Percentiles rank a stretch among this genome's conserved stretches.
Conservation (phyloP, 2,113 vertebrate species). For the Toxostoma redivivum region DNA sequence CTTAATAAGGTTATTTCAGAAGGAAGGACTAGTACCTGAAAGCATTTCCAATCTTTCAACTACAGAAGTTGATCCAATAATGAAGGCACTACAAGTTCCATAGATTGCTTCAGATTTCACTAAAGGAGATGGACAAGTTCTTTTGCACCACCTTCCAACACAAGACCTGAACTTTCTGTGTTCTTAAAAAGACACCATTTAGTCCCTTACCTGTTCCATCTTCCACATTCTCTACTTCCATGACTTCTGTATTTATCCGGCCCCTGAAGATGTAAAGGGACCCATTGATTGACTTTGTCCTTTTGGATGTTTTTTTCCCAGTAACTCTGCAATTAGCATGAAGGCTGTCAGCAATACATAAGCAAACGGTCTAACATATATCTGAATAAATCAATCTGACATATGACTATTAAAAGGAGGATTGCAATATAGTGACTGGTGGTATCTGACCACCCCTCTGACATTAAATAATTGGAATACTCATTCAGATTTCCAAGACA, state of each 20-base stretch:
- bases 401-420: not conserved
- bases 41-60: not conserved
- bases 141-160: not conserved
- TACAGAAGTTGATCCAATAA: not conserved
- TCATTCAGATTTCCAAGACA: not conserved
- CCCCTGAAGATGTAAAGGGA: constrained; percentile 96
- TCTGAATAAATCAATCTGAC: not conserved
- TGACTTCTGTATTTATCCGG: constrained; percentile 97
- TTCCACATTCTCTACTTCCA: constrained; percentile 99
- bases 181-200: not conserved
- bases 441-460: not conserved
- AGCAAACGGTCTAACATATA: not conserved
- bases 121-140: not conserved
- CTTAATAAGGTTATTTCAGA: not conserved
- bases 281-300: constrained; percentile 96
- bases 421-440: not conserved
- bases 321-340: constrained; percentile 82
- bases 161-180: not conserved
- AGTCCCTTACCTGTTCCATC: constrained; percentile 91
- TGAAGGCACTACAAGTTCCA: not conserved
- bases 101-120: not conserved
- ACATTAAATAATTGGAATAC: not conserved
- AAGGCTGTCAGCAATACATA: not conserved
- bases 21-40: not conserved
- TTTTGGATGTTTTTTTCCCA: constrained; percentile 93